A percentile compares a stretch with the other conserved stretches of the same genome.
phyloP scores from a whole-genome alignment of 2,888 invertebrate genomes.

The Chrysomela aeneicollis region DNA sequence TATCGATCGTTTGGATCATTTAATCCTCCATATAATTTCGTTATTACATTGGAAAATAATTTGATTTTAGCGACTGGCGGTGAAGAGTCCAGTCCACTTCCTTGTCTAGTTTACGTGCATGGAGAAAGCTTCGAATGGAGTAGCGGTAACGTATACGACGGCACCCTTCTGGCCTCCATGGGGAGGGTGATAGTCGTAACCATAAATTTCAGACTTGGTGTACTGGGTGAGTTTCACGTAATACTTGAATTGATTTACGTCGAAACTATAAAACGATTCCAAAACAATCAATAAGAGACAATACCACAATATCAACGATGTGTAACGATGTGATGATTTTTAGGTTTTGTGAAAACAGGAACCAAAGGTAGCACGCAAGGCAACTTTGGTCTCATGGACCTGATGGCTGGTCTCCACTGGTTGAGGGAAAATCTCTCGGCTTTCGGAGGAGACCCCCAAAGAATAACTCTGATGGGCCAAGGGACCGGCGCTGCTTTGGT shows the following conservation, averaged over 20 bases:
- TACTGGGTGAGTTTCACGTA: conserved; percentile 76
- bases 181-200: conserved; percentile 90
- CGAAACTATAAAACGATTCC: no score
- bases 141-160: conserved; percentile 97
- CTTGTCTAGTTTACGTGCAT: conserved; percentile 89
- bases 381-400: conserved; percentile 91
- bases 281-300: neutral
- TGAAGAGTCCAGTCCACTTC: conserved; percentile 68
- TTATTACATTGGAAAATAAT: conserved; percentile 6
- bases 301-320: no score
- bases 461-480: conserved; percentile 94
- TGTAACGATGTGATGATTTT: no score
- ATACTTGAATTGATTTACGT: no score
- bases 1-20: no score
- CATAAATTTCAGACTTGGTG: conserved; percentile 89
- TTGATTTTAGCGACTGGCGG: conserved; percentile 63
- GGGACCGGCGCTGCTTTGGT: conserved; percentile 96
- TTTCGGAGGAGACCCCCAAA: conserved; percentile 94
- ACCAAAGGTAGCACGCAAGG: conserved; percentile 89
- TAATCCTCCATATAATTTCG: no score
- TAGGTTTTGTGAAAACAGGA: conserved; percentile 91
- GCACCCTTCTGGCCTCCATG: conserved; percentile 91
- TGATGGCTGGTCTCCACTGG: conserved; percentile 96
- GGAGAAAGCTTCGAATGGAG: conserved; percentile 98
- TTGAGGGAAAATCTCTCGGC: conserved; percentile 92